A percentile compares a stretch with the other conserved stretches of the same genome.
Conservation (phyloP, 2,888 invertebrate genomes). For the Xanthia icteritia region DNA sequence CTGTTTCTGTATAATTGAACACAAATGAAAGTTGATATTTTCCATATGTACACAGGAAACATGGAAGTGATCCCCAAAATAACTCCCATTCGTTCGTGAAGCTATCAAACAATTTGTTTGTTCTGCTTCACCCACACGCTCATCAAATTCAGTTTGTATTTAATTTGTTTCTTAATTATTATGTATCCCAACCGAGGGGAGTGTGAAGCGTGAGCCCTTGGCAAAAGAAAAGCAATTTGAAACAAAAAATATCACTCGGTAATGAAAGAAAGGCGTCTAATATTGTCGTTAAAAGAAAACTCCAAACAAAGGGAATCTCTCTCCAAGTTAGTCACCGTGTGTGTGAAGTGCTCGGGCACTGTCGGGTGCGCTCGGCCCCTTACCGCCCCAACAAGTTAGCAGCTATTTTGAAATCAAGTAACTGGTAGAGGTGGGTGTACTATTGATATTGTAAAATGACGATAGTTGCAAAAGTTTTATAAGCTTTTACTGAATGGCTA, state of each 20-base stretch:
- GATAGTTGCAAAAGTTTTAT: background rate
- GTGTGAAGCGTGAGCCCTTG: background rate
- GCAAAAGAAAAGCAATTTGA: constrained; percentile 14
- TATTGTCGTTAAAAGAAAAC: constrained; percentile 16
- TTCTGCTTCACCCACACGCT: background rate
- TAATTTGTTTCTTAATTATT: background rate
- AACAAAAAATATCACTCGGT: constrained; percentile 9
- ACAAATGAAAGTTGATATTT: constrained; percentile 33
- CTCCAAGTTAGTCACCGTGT: constrained; percentile 10
- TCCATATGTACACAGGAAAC: constrained; percentile 11
- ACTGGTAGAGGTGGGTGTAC: background rate
- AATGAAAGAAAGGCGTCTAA: constrained; percentile 27
- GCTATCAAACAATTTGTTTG: constrained; percentile 12
- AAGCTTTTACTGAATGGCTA: background rate
- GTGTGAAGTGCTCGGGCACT: background rate
- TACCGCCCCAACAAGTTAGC: background rate
- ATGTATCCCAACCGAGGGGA: background rate
- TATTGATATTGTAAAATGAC: background rate
- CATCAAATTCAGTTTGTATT: constrained; percentile 10
- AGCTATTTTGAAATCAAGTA: background rate
- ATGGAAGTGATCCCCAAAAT: background rate
- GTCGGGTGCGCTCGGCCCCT: constrained; percentile 15
- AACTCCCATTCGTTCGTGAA: background rate
- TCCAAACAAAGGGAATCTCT: constrained; percentile 9
- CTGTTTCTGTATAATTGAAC: background rate